These are phyloP conservation scores for Aythya baeri DNA, from an alignment of 2,113 vertebrate species.

Conservation along the genomic window DNA sequence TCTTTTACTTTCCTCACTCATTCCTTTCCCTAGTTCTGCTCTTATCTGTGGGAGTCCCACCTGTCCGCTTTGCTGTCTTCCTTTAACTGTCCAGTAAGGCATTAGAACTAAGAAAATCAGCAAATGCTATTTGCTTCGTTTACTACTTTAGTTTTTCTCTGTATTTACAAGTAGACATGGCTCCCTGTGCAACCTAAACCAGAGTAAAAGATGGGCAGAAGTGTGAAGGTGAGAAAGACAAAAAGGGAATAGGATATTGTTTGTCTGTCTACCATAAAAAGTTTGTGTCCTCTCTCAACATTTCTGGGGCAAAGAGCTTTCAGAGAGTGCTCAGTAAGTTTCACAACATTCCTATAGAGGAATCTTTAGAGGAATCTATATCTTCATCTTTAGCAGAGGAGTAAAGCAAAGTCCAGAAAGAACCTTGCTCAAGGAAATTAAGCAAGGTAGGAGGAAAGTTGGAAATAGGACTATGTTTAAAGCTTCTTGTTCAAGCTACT, in stretches of 20 bases:
- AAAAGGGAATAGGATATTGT: not conserved
- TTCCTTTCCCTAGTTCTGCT: not conserved
- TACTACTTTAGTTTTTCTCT: not conserved
- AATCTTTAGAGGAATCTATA: not conserved
- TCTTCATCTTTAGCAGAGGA: not conserved
- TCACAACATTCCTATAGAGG: not conserved
- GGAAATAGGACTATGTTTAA: not conserved
- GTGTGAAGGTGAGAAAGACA: rapidly evolving
- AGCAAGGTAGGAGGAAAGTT: not conserved
- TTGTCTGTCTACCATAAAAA: not conserved
- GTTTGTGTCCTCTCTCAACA: not conserved
- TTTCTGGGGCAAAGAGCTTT: not conserved
- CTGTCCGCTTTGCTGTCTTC: not conserved
- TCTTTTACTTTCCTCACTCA: not conserved
- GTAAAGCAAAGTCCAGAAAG: not conserved
- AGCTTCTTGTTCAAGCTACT: not conserved
- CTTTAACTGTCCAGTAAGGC: not conserved
- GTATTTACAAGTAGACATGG: not conserved
- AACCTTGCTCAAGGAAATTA: not conserved
- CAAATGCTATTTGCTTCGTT: not conserved
- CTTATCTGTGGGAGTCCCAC: not conserved
- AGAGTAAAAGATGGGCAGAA: not conserved
- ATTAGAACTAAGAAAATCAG: not conserved
- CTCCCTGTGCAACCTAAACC: not conserved
- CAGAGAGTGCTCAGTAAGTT: not conserved